These are phyloP conservation scores for Sycophila sp. DNA, from an alignment of 1,140 invertebrate genomes.

Conservation along the genomic window DNA sequence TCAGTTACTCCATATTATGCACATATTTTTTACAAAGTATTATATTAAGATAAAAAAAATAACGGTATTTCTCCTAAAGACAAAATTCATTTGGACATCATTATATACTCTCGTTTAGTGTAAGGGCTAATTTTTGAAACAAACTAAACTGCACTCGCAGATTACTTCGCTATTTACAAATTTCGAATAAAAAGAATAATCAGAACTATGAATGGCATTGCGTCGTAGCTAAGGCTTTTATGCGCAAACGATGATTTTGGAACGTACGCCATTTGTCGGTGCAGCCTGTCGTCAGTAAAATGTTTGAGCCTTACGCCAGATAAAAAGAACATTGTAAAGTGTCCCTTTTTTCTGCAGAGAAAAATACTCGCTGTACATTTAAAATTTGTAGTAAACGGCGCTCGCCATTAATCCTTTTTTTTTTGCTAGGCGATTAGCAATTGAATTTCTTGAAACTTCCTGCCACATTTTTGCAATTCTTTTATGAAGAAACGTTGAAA, in stretches of 20 bases:
- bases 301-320: neutral
- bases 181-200: slow-evolving; percentile 32
- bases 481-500: slow-evolving; percentile 38
- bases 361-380: slow-evolving; percentile 33
- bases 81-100: slow-evolving; percentile 15
- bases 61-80: neutral
- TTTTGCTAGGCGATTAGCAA: slow-evolving; percentile 35
- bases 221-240: slow-evolving; percentile 34
- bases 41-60: slow-evolving; percentile 9
- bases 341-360: slow-evolving; percentile 23
- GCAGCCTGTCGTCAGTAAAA: slow-evolving; percentile 32
- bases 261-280: slow-evolving; percentile 16
- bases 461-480: slow-evolving; percentile 31
- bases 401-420: neutral
- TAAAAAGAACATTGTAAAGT: slow-evolving; percentile 11
- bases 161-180: slow-evolving; percentile 31
- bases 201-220: slow-evolving; percentile 37
- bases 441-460: slow-evolving; percentile 10
- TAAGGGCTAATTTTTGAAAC: slow-evolving; percentile 4
- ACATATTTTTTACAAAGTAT: slow-evolving; percentile 8
- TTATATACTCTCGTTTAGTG: neutral
- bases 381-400: slow-evolving; percentile 22
- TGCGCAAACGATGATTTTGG: slow-evolving; percentile 29
- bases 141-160: neutral
- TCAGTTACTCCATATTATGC: neutral